Base-by-base conservation (phyloP, 2,113 vertebrate genomes). In the Dunckerocampus dactyliophorus region DNA sequence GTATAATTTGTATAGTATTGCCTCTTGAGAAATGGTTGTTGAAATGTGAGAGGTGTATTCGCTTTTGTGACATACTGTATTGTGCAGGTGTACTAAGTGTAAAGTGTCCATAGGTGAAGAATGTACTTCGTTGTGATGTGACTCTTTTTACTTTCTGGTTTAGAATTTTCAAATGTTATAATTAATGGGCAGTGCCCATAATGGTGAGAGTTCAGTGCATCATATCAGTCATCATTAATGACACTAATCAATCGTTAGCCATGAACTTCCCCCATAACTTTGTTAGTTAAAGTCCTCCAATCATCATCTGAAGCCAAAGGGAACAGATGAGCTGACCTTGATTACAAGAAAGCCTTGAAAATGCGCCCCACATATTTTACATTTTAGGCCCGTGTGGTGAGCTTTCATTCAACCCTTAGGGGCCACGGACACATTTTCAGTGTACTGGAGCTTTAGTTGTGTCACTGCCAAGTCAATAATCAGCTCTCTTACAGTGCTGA, bases 311-410 rank as follows among this genome's bases (percentile, higher is more conserved):
- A 22, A 57, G 19, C 62, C 59, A 62, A 15, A 65, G 65, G 49
- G 28, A 47, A 48, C 4, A 16, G 57, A 69, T 46, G 47, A 64
- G 16, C 42, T 55, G 53, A 62, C 54, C 69, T 71, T 65, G 67
- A 69, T 69, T 60, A 66, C 39, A 17, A 21, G 57, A 22, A 0
- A 3, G 62, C 47, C 59, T 56, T 69, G 3, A 75, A 71, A 63
- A 5, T 10, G 58, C 43, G 50, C 47, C 59, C 60, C 42, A 67
- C 50, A 49, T 65, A 69, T 62, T 62, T 48, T 43, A n/a, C 10
- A 19, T 70, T 65, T 46, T 50, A 64, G 58, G 43, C 20, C 31
- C 6, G 31, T 34, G 31, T 34, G 31, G 7, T 54, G 54, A 37
- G 47, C 43, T 72, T 73, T 78, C 24, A 21, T 19, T 61, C 42